Evolutionary conservation across 2,797 vertebrate species (phyloP).

Genomic region (Esox masquinongy): DNA sequence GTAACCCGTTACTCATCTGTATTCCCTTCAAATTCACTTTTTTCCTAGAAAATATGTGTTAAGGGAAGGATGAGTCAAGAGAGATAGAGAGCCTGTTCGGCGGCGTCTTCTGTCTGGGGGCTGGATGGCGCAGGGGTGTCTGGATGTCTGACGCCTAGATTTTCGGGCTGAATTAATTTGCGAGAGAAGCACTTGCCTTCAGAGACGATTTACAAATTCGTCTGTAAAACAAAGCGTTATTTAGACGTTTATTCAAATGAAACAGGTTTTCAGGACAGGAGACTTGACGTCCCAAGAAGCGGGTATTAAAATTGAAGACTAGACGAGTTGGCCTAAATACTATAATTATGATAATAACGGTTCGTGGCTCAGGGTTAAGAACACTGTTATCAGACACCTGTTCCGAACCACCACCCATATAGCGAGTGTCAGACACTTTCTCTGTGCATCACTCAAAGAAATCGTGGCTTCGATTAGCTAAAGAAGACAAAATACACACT

Average conservation of each 20-base stretch:
- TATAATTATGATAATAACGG: constrained; percentile 67
- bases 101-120: constrained; percentile 44
- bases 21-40: constrained; percentile 16
- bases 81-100: not conserved
- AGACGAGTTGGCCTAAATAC: constrained; percentile 59
- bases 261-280: constrained; percentile 15
- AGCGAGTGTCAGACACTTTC: constrained; percentile 6
- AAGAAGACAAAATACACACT: constrained; percentile 1
- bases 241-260: constrained; percentile 23
- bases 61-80: constrained; percentile 7
- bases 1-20: constrained; percentile 2
- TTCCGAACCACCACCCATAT: constrained; percentile 37
- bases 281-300: constrained; percentile 13
- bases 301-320: constrained; percentile 50
- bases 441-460: not conserved
- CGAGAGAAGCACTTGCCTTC: constrained; percentile 31
- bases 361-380: constrained; percentile 41
- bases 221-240: constrained; percentile 20
- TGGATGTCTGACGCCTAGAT: constrained; percentile 64
- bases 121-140: constrained; percentile 49
- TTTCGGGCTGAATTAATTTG: constrained; percentile 45
- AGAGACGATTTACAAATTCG: constrained; percentile 29
- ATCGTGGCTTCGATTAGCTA: not conserved
- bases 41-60: not conserved
- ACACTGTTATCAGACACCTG: constrained; percentile 55